phyloP scores from a whole-genome alignment of 2,888 invertebrate genomes.

The Amphipyra berbera region DNA sequence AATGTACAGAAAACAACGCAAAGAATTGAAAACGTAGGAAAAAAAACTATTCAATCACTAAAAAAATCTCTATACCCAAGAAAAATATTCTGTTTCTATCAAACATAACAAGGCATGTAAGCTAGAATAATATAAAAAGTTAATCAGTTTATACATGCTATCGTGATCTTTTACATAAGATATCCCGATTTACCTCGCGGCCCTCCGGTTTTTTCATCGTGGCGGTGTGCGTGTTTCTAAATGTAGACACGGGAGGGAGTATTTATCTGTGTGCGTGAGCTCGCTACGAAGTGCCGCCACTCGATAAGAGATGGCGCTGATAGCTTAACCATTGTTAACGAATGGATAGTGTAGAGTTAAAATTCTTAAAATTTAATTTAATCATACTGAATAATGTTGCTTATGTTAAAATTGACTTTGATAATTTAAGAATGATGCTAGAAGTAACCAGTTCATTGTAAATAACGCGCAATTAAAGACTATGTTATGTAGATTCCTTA shows the following conservation, averaged over 20 bases:
- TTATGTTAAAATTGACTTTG: no score
- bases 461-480: no score
- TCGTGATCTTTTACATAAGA: constrained; percentile 56
- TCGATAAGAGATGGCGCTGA: constrained; percentile 83
- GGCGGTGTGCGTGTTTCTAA: constrained; percentile 61
- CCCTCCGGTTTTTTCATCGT: constrained; percentile 48
- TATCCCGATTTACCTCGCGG: constrained; percentile 57
- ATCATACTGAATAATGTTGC: not conserved
- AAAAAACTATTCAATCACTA: no score
- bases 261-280: constrained; percentile 49
- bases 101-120: constrained; percentile 13
- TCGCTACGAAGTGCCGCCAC: constrained; percentile 74
- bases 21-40: no score
- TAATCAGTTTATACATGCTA: constrained; percentile 48
- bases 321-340: not conserved
- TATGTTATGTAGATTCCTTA: no score
- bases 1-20: no score
- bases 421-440: not conserved
- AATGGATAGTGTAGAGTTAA: not conserved
- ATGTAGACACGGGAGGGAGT: constrained; percentile 56
- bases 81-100: constrained; percentile 3
- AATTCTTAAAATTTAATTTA: not conserved
- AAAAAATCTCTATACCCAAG: not conserved
- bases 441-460: no score
- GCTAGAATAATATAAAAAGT: constrained; percentile 26